A percentile compares a stretch with the other conserved stretches of the same genome.
These are phyloP conservation scores for Pristionchus fissidentatus DNA, from an alignment of 2,888 invertebrate species.

Conservation along the genomic window DNA sequence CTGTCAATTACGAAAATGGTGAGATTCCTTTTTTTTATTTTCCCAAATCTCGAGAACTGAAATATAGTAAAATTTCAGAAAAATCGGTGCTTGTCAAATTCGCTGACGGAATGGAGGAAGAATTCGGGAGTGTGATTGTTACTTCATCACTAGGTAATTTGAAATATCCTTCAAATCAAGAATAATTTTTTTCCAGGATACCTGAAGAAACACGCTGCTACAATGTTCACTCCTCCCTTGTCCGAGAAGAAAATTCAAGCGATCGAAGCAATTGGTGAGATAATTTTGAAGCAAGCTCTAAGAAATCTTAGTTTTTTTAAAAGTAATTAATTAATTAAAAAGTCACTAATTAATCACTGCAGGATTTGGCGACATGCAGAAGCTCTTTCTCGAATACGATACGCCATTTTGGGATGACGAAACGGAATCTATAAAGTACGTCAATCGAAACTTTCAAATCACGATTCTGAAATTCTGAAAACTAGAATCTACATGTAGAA, in stretches of 20 bases:
- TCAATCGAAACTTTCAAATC: neutral
- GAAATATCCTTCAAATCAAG: neutral
- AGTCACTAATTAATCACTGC: neutral
- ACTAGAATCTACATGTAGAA: neutral
- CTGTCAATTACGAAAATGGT: neutral
- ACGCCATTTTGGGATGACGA: constrained; percentile 33
- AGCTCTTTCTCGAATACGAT: constrained; percentile 13
- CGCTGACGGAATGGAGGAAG: neutral
- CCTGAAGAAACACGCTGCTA: neutral
- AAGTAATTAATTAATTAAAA: neutral
- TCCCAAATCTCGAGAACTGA: too few relatives aligned
- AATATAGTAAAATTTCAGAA: neutral
- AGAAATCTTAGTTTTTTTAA: too few relatives aligned
- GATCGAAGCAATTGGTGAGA: constrained; percentile 22
- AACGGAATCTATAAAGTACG: neutral
- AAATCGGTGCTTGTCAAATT: neutral
- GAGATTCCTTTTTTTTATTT: neutral
- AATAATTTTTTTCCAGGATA: constrained; percentile 13
- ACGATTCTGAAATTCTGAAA: neutral
- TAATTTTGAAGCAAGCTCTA: too few relatives aligned
- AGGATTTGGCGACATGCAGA: constrained; percentile 47
- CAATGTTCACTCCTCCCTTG: constrained; percentile 6
- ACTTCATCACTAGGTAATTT: constrained; percentile 25
- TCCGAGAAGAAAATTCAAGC: neutral
- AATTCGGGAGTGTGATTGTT: constrained; percentile 12